Evolutionary conservation across 2,113 vertebrate species (phyloP), one percentile per base, ranked within the genome.

Genomic region (Otis tarda): DNA sequence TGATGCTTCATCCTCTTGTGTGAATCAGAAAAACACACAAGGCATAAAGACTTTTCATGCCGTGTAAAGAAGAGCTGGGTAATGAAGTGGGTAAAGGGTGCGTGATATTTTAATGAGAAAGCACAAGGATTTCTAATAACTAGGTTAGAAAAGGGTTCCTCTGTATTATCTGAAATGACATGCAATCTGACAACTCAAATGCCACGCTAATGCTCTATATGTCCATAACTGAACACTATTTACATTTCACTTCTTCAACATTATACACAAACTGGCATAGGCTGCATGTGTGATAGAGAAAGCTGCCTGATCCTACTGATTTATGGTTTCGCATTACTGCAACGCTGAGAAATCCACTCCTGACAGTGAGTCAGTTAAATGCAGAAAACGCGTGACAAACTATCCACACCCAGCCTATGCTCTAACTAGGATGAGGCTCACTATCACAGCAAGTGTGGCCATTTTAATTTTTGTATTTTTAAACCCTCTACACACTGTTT

Each of bases 21-120:
- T 19, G 57, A 69, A 60, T 68, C 61, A 73, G 56, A 82, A 71
- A 41, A 95, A 70, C 35, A 65, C 37, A 49, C 47, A 69, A 63
- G 11, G 21, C 43, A 61, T 55, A 78, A 78, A 95, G 88, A 60
- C 57, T 88, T 73, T 61, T 90, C 76, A 61, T 20, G 89, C 86
- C 91, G 77, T 60, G 83, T 71, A 75, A 86, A 95, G 91, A 89
- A 91, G 64, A 95, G 76, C 27, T 45, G 87, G 73, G 96, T 95
- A 97, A 96, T 96, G 95, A 96, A 87, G 89, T 83, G 53, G 96
- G 84, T 83, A 88, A 96, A 93, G 78, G 91, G 71, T 92, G 45
- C 35, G 49, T 49, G 45, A 52, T 22, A 71, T 43, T 75, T 78
- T 94, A 95, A 94, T 68, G 71, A 52, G 87, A 91, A 96, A 93